Evolutionary conservation across 64 coral and sea anemone genomes (phyloP).

Genomic region (Porites lutea): DNA sequence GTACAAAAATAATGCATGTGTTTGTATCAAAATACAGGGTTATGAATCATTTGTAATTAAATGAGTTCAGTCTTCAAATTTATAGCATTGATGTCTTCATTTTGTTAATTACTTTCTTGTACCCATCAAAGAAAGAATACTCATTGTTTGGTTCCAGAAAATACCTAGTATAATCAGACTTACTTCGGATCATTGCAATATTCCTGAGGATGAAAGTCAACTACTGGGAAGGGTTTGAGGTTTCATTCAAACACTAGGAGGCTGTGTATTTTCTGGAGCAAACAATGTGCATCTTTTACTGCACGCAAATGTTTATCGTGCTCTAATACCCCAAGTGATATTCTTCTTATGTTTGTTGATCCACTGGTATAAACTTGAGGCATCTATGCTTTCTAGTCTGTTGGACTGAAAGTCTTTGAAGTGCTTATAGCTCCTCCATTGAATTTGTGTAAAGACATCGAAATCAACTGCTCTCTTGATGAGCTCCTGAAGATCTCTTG

Average conservation of each 20-base stretch:
- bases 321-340: constrained; percentile 24
- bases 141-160: too few relatives aligned
- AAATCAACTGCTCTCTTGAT: constrained; percentile 45
- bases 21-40: too few relatives aligned
- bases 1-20: too few relatives aligned
- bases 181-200: too few relatives aligned
- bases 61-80: too few relatives aligned
- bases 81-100: too few relatives aligned
- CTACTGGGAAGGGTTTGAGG: background rate
- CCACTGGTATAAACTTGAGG: constrained; percentile 29
- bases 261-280: background rate
- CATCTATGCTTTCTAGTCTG: constrained; percentile 11
- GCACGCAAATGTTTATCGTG: constrained; percentile 2
- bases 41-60: too few relatives aligned
- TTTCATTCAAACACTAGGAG: constrained; percentile 14
- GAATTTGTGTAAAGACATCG: constrained; percentile 15
- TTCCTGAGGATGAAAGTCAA: too few relatives aligned
- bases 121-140: too few relatives aligned
- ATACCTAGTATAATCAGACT: too few relatives aligned
- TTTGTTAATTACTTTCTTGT: too few relatives aligned
- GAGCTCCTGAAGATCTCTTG: constrained; percentile 38
- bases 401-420: constrained; percentile 8
- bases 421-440: constrained; percentile 14
- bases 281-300: background rate
- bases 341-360: constrained; percentile 59